Percentiles rank a stretch among this genome's conserved stretches.
Evolutionary conservation across 2,797 vertebrate species (phyloP).

Genomic region (Crenuchus spilurus): DNA sequence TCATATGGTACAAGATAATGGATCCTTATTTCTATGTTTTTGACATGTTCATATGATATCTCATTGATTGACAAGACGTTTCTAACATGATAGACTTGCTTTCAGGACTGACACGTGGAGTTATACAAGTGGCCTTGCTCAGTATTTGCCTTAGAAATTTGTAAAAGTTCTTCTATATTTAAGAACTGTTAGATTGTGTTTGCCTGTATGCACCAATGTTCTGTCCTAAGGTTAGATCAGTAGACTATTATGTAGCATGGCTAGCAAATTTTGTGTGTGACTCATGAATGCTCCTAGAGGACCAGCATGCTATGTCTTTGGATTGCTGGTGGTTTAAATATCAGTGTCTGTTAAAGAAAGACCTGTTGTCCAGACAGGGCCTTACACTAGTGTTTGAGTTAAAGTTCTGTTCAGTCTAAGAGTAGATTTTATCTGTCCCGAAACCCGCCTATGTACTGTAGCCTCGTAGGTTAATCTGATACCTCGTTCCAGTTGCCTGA

Average conservation of each 20-base stretch:
- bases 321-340: neutral
- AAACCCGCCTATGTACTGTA: slow-evolving; percentile 22
- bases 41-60: neutral
- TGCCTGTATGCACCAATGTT: slow-evolving; percentile 38
- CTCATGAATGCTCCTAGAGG: slow-evolving; percentile 36
- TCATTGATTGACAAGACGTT: slow-evolving; percentile 5
- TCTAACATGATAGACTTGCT: slow-evolving; percentile 15
- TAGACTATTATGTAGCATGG: slow-evolving; percentile 48
- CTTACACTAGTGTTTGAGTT: neutral
- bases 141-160: slow-evolving; percentile 26
- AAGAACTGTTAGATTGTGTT: slow-evolving; percentile 14
- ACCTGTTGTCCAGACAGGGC: neutral
- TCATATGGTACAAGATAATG: slow-evolving; percentile 27
- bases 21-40: neutral
- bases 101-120: slow-evolving; percentile 30
- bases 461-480: slow-evolving; percentile 24
- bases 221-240: slow-evolving; percentile 11
- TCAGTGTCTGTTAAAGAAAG: neutral
- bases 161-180: slow-evolving; percentile 12
- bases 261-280: slow-evolving; percentile 16
- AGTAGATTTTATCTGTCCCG: neutral
- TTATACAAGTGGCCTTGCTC: slow-evolving; percentile 49
- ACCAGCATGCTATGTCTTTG: slow-evolving; percentile 39
- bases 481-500: slow-evolving; percentile 44
- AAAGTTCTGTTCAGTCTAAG: slow-evolving; percentile 9